Evolutionary conservation across 2,888 invertebrate species (phyloP).

Genomic region (Sussaba pulchella): DNA sequence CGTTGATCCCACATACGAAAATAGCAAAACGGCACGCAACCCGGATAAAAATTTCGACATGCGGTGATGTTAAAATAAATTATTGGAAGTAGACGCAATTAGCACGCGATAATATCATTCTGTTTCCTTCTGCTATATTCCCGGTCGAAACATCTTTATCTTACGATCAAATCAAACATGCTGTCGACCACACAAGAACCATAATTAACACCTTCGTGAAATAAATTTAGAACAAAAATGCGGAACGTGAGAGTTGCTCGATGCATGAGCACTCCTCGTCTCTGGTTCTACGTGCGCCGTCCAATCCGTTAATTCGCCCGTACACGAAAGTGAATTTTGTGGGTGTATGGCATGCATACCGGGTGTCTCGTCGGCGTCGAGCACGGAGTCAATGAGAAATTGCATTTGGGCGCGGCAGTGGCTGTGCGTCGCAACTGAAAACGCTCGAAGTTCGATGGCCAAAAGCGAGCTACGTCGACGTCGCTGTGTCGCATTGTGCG

Average conservation of each 20-base stretch:
- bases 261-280: conserved; percentile 1
- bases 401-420: conserved; percentile 70
- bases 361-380: conserved; percentile 7
- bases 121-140: background rate
- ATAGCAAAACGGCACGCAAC: conserved; percentile 17
- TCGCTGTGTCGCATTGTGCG: conserved; percentile 62
- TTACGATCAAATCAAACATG: conserved; percentile 26
- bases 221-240: background rate
- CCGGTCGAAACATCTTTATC: conserved; percentile 7
- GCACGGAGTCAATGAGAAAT: conserved; percentile 65
- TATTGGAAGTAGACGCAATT: background rate
- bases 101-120: background rate
- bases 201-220: conserved; percentile 7
- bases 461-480: conserved; percentile 72
- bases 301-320: conserved; percentile 18
- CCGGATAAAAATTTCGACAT: conserved; percentile 5
- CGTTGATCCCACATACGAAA: conserved; percentile 5
- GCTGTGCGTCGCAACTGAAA: conserved; percentile 40
- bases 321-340: conserved; percentile 12
- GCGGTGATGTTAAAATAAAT: background rate
- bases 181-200: conserved; percentile 22
- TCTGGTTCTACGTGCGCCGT: background rate
- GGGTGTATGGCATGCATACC: background rate
- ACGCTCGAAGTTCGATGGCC: conserved; percentile 53
- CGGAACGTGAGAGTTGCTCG: background rate